Evolutionary conservation across 1,140 invertebrate species (phyloP).

Genomic region (Drosophila tropicalis): DNA sequence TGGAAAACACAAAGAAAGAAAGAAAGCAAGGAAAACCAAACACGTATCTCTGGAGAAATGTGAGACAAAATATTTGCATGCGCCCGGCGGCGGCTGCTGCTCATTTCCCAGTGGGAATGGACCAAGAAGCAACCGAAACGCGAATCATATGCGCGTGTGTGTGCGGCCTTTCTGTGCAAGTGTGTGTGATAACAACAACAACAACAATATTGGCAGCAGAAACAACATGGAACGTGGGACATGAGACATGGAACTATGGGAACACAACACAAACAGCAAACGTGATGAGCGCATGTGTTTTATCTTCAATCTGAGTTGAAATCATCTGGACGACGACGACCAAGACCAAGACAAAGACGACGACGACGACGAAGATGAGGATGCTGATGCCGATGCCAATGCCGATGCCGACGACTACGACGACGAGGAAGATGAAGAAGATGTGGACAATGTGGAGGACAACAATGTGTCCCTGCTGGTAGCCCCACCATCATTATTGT

Average conservation of each 20-base stretch:
- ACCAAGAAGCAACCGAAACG: constrained; percentile 66
- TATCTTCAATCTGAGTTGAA: constrained; percentile 78
- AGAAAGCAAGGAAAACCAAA: constrained; percentile 23
- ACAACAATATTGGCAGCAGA: neutral
- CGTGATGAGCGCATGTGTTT: constrained; percentile 80
- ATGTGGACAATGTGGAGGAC: neutral
- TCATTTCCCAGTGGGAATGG: constrained; percentile 72
- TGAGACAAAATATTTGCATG: constrained; percentile 56
- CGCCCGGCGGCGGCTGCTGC: constrained; percentile 66
- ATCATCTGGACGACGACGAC: constrained; percentile 60
- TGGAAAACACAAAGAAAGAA: constrained; percentile 30
- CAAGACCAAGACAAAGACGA: constrained; percentile 20
- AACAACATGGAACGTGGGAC: constrained; percentile 27
- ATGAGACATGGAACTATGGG: constrained; percentile 40
- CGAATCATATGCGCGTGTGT: constrained; percentile 47
- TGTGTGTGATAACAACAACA: constrained; percentile 25
- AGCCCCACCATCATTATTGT: neutral
- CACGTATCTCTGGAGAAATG: constrained; percentile 16
- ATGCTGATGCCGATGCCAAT: constrained; percentile 4
- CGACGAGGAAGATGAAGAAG: constrained; percentile 3
- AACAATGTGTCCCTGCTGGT: constrained; percentile 3
- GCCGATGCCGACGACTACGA: neutral
- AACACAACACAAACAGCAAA: constrained; percentile 59
- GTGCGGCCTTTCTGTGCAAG: constrained; percentile 61
- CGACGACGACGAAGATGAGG: neutral